Conservation (phyloP, 2,113 vertebrate species). For the Trematocara variabile region DNA sequence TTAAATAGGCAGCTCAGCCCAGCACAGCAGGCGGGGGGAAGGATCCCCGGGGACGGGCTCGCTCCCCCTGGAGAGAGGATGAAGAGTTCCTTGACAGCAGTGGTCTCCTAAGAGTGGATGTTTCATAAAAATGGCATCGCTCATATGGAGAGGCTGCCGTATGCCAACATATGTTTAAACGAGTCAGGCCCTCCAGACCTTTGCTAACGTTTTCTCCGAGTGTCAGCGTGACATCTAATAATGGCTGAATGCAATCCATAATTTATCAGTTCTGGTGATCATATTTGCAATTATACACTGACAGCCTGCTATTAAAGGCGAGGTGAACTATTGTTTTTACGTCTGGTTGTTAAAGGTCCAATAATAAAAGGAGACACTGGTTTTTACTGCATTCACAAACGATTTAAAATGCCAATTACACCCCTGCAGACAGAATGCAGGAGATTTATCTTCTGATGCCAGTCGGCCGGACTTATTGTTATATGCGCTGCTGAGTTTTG, state of each 20-base stretch:
- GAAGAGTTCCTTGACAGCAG: conserved; percentile 3
- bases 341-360: conserved; percentile 61
- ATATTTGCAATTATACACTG: conserved; percentile 40
- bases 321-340: conserved; percentile 57
- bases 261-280: conserved; percentile 39
- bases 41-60: background rate
- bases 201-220: background rate
- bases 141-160: background rate
- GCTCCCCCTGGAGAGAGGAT: background rate
- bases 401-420: conserved; percentile 65
- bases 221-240: conserved; percentile 5
- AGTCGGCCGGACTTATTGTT: conserved; percentile 43
- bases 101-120: background rate
- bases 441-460: conserved; percentile 51
- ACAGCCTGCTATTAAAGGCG: conserved; percentile 39
- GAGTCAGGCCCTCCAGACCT: background rate
- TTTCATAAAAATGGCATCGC: background rate
- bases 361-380: conserved; percentile 66
- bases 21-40: background rate
- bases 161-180: conserved; percentile 4
- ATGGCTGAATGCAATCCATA: conserved; percentile 15
- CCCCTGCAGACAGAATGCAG: background rate
- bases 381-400: conserved; percentile 72
- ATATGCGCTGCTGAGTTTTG: conserved; percentile 49
- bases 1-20: background rate